Percentiles rank a stretch among this genome's conserved stretches.
Evolutionary conservation across 2,113 vertebrate genomes (phyloP).

Genomic region (Muntiacus reevesi): DNA sequence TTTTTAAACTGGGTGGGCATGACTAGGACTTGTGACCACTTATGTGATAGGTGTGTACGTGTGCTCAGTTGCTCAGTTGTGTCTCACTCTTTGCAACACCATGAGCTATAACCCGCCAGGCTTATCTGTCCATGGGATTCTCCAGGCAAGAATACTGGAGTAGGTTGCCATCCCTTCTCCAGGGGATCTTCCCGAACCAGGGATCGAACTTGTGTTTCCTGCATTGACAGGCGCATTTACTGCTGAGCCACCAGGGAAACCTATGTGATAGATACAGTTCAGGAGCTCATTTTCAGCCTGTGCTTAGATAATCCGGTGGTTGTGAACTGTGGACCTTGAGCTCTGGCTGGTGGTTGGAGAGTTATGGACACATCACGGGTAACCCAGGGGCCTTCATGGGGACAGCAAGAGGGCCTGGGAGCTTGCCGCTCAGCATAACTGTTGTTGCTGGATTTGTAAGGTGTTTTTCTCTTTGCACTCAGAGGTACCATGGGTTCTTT

Average conservation of each 20-base stretch:
- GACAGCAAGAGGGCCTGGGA: neutral
- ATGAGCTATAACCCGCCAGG: neutral
- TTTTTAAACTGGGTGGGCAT: neutral
- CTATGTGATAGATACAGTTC: accelerated
- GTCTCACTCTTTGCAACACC: neutral
- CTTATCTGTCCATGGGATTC: neutral
- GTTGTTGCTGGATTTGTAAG: neutral
- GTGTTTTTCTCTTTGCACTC: neutral
- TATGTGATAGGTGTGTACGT: accelerated
- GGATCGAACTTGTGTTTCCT: neutral
- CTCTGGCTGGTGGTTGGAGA: neutral
- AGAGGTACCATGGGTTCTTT: neutral
- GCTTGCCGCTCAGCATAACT: neutral
- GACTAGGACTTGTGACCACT: neutral
- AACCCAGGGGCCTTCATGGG: accelerated
- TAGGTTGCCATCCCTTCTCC: neutral
- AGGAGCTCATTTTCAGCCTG: neutral
- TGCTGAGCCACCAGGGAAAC: neutral
- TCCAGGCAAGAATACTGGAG: neutral
- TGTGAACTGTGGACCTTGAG: neutral
- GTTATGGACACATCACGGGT: neutral
- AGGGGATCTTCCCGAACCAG: neutral
- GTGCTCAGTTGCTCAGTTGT: neutral
- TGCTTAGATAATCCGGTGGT: neutral
- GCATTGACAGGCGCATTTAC: neutral